phyloP scores from a whole-genome alignment of 2,797 vertebrate species.

The Channa striata region DNA sequence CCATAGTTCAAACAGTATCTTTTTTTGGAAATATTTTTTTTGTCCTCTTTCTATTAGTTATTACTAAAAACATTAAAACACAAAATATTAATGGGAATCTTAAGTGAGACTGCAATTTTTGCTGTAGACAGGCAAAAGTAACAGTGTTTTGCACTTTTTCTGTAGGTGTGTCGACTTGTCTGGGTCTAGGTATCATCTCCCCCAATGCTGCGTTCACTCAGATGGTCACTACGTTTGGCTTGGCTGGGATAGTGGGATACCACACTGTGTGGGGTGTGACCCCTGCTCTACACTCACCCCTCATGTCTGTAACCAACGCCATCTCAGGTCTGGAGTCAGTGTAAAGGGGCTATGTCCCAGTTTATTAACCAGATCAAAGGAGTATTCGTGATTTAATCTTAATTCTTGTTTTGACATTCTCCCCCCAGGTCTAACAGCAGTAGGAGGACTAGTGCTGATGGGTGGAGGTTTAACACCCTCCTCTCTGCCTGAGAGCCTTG shows the following conservation, averaged over 20 bases:
- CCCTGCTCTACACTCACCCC: slow-evolving; percentile 86
- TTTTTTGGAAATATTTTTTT: no score
- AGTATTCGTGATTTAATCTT: not conserved
- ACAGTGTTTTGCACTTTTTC: slow-evolving; percentile 16
- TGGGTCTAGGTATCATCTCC: slow-evolving; percentile 82
- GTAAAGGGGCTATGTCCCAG: not conserved
- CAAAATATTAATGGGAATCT: not conserved
- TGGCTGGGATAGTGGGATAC: slow-evolving; percentile 86
- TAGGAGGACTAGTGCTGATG: slow-evolving; percentile 88
- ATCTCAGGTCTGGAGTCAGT: slow-evolving; percentile 83
- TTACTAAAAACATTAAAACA: not conserved
- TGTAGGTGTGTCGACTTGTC: slow-evolving; percentile 80
- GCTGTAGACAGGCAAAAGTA: not conserved
- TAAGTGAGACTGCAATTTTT: slow-evolving; percentile 4
- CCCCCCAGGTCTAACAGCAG: slow-evolving; percentile 89
- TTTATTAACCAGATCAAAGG: not conserved
- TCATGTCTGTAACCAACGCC: slow-evolving; percentile 87
- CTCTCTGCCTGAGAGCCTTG: slow-evolving; percentile 80
- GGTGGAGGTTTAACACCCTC: slow-evolving; percentile 86
- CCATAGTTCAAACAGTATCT: no score
- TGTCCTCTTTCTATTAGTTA: no score
- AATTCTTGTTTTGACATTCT: not conserved
- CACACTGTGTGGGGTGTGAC: slow-evolving; percentile 86
- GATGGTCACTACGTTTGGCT: slow-evolving; percentile 87
- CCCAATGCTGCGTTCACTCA: slow-evolving; percentile 85